Base-by-base conservation (phyloP, 2,113 vertebrate genomes). In the Bucco capensis region DNA sequence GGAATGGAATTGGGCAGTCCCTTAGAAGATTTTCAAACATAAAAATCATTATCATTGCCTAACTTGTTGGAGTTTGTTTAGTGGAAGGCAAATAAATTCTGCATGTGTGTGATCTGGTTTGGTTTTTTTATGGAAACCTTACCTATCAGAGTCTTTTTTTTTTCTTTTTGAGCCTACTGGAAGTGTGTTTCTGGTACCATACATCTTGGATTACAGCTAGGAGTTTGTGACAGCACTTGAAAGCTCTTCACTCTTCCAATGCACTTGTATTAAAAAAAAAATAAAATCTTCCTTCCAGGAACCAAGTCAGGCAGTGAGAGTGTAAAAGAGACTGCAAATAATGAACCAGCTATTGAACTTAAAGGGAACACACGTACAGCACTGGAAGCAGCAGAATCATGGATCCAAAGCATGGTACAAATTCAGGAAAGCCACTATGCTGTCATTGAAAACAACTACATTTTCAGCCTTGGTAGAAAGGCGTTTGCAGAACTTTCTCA, bases 371-470 rank as follows among this genome's bases (percentile, higher is more conserved):
- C 72, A 11, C 0, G 1, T 2, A 97, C 97, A 58, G 70, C 92
- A 6, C 4, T 70, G 23, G 23, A 1, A 22, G 98, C 98, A 78
- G 98, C 98, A 37, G 7, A 91, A 13, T 28, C 4, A 0, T 99
- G 98, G 98, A 86, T 98, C 54, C 70, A 14, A 9, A 18, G 11
- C 1, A 4, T 94, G 9, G 35, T 97, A 53, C 18, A 8, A 37
- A n/a, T 76, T 28, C 23, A 18, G 23, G 21, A 44, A 14, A 3
- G 2, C 3, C 4, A 51, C 5, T 1, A 0, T 74, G 86, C 92
- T 53, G 1, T 25, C 35, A 97, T 99, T 92, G 58, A 66, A 67
- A 98, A 98, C 92, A 98, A 98, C 86, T 97, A 96, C 75, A 95
- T 99, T 82, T 94, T 96, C 76, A 97, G 96, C 91, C 86, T 99